phyloP scores from a whole-genome alignment of 2,888 invertebrate species.

The Sesamia inferens region DNA sequence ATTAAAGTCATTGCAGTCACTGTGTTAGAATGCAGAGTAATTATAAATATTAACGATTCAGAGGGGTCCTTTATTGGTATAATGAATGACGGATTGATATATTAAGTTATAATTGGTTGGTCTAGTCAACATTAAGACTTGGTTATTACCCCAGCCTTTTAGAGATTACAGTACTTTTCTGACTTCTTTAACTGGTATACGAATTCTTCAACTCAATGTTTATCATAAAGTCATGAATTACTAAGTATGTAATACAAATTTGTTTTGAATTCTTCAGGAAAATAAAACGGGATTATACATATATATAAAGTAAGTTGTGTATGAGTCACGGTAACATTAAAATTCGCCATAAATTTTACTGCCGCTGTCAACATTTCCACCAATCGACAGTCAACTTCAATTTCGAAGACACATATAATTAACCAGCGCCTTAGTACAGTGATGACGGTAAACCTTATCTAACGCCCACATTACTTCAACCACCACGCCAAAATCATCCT shows the following conservation, averaged over 20 bases:
- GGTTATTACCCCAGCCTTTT: constrained; percentile 45
- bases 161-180: constrained; percentile 20
- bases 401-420: constrained; percentile 49
- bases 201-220: constrained; percentile 12
- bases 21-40: constrained; percentile 57
- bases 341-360: constrained; percentile 27
- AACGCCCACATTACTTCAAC: constrained; percentile 75
- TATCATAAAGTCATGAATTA: not conserved
- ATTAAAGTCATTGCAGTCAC: constrained; percentile 36
- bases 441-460: constrained; percentile 78
- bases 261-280: not conserved
- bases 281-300: constrained; percentile 18
- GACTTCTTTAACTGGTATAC: constrained; percentile 3
- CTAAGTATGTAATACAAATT: not conserved
- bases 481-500: constrained; percentile 47
- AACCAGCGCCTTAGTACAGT: constrained; percentile 43
- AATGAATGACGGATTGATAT: constrained; percentile 59
- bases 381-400: constrained; percentile 28
- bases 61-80: constrained; percentile 51
- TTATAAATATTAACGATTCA: constrained; percentile 61
- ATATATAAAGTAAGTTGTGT: constrained; percentile 2
- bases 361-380: constrained; percentile 24
- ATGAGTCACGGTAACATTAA: constrained; percentile 1
- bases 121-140: constrained; percentile 46
- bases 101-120: constrained; percentile 53